A percentile compares a stretch with the other conserved stretches of the same genome.
Evolutionary conservation across 2,888 invertebrate genomes (phyloP).

Genomic region (Eurytoma adleriae): DNA sequence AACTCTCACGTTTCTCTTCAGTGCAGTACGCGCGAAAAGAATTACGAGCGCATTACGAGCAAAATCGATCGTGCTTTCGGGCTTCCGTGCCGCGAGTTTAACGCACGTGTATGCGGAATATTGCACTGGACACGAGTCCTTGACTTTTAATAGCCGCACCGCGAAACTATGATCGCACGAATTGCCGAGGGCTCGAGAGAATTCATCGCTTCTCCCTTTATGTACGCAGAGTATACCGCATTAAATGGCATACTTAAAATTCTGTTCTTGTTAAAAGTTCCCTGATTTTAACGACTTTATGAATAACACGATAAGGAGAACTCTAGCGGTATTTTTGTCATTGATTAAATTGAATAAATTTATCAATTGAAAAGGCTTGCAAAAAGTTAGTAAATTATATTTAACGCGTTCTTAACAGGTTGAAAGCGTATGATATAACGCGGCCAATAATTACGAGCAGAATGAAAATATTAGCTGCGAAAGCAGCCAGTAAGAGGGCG

Average conservation of each 20-base stretch:
- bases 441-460: no score
- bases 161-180: conserved; percentile 19
- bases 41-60: background rate
- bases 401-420: no score
- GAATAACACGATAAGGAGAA: no score
- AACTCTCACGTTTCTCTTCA: background rate
- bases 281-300: no score
- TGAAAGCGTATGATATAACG: no score
- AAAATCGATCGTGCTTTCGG: conserved; percentile 5
- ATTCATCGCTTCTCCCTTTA: background rate
- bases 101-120: background rate
- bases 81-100: conserved; percentile 18
- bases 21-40: background rate
- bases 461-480: no score
- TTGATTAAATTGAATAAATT: background rate
- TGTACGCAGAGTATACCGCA: background rate
- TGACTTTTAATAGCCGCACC: conserved; percentile 40
- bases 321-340: no score
- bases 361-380: no score
- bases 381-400: no score
- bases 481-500: no score
- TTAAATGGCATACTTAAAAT: background rate
- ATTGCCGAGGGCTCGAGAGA: background rate
- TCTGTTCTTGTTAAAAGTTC: no score
- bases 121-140: conserved; percentile 23